These are phyloP conservation scores for Brienomyrus longianalis DNA, from an alignment of 2,113 vertebrate genomes.

Conservation along the genomic window DNA sequence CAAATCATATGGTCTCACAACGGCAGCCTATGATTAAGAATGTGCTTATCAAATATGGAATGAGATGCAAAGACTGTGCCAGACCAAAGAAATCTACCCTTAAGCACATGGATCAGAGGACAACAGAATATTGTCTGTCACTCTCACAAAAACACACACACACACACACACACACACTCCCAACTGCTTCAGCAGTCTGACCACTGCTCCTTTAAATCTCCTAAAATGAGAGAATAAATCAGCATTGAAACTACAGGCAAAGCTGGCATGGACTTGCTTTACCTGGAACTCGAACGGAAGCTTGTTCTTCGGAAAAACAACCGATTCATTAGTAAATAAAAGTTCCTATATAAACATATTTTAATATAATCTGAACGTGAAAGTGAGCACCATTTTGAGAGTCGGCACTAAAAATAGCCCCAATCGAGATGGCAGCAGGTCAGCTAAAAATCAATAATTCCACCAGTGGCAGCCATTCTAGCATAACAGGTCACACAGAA, in stretches of 20 bases:
- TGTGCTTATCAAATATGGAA: not conserved
- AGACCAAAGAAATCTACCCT: not conserved
- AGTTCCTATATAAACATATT: slow-evolving; percentile 3
- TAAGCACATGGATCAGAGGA: not conserved
- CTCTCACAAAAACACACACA: not conserved
- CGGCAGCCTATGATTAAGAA: not conserved
- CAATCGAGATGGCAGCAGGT: not conserved
- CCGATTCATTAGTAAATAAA: not conserved
- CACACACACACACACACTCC: not conserved
- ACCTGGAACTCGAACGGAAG: not conserved
- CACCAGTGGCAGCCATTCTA: not conserved
- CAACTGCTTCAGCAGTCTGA: slow-evolving; percentile 27
- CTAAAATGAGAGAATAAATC: slow-evolving; percentile 17
- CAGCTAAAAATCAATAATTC: not conserved
- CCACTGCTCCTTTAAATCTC: slow-evolving; percentile 30
- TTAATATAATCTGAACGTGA: not conserved
- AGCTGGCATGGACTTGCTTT: slow-evolving; percentile 5
- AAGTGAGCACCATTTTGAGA: not conserved
- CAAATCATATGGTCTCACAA: not conserved
- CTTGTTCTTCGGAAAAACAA: not conserved
- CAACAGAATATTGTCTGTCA: not conserved
- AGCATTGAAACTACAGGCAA: slow-evolving; percentile 18
- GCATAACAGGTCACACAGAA: not conserved
- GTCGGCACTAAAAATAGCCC: not conserved
- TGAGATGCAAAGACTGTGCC: not conserved